A percentile compares a stretch with the other conserved stretches of the same genome.
Conservation (phyloP, 2,888 invertebrate species). For the Neocrepidodera transversa region DNA sequence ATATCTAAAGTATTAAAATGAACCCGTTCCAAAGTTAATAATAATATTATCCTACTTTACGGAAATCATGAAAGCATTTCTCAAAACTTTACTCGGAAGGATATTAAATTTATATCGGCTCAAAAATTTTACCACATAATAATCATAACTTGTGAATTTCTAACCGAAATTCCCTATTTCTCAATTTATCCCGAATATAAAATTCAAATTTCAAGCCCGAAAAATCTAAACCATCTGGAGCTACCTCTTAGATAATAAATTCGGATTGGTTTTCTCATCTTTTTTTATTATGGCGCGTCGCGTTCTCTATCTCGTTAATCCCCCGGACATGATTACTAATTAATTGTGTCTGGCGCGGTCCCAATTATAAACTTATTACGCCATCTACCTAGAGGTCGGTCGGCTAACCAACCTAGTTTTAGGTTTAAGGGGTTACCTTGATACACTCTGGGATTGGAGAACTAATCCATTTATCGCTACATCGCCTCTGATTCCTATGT, state of each 20-base stretch:
- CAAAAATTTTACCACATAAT: no score
- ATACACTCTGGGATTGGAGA: conserved; percentile 10
- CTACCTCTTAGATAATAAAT: background rate
- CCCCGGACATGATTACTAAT: conserved; percentile 13
- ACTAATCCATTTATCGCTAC: conserved; percentile 13
- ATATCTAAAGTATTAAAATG: no score
- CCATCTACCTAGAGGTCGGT: conserved; percentile 5
- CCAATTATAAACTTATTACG: conserved; percentile 17
- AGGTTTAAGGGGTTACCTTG: conserved; percentile 5
- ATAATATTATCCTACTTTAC: no score
- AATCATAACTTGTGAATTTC: no score
- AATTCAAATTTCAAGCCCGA: background rate
- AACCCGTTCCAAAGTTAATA: no score
- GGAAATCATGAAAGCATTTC: no score
- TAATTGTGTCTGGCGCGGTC: conserved; percentile 12
- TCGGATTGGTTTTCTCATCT: background rate
- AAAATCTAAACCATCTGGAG: no score
- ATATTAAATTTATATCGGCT: no score
- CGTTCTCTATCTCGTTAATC: conserved; percentile 4
- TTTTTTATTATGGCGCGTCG: conserved; percentile 1
- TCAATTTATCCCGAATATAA: background rate
- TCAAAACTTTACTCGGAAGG: no score
- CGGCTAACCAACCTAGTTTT: conserved; percentile 10
- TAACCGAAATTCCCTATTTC: no score
- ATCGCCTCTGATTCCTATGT: conserved; percentile 11